A percentile compares a stretch with the other conserved stretches of the same genome.
phyloP scores from a whole-genome alignment of 1,140 invertebrate species.

The Drosophila sp. region DNA sequence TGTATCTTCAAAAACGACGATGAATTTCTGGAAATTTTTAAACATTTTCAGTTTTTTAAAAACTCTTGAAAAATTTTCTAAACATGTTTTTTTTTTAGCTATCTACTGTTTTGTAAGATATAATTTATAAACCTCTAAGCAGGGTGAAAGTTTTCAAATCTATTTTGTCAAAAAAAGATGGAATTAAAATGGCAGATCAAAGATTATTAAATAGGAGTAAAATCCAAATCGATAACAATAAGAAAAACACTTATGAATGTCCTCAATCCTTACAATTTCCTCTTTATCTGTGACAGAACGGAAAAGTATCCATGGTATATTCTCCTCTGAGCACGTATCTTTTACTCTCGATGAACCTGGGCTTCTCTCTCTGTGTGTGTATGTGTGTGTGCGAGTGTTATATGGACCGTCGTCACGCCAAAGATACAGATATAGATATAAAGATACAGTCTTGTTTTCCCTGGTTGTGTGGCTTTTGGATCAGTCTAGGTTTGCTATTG shows the following conservation, averaged over 20 bases:
- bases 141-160: too few relatives aligned
- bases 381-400: not conserved
- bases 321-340: not conserved
- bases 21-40: too few relatives aligned
- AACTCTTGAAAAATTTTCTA: too few relatives aligned
- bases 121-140: too few relatives aligned
- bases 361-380: not conserved
- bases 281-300: not conserved
- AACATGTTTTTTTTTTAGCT: too few relatives aligned
- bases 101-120: too few relatives aligned
- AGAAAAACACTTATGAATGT: not conserved
- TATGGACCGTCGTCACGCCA: conserved; percentile 11
- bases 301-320: not conserved
- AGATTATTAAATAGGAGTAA: too few relatives aligned
- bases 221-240: too few relatives aligned
- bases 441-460: conserved; percentile 8
- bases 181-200: too few relatives aligned
- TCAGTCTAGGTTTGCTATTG: conserved; percentile 13
- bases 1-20: not conserved
- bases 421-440: not conserved
- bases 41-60: too few relatives aligned
- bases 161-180: too few relatives aligned
- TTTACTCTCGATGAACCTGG: not conserved
- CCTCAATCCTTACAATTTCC: not conserved
- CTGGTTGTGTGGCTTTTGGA: conserved; percentile 1